Evolutionary conservation across 1,140 invertebrate species (phyloP), one percentile per base, ranked within the genome.

Genomic region (Aphis gossypii): DNA sequence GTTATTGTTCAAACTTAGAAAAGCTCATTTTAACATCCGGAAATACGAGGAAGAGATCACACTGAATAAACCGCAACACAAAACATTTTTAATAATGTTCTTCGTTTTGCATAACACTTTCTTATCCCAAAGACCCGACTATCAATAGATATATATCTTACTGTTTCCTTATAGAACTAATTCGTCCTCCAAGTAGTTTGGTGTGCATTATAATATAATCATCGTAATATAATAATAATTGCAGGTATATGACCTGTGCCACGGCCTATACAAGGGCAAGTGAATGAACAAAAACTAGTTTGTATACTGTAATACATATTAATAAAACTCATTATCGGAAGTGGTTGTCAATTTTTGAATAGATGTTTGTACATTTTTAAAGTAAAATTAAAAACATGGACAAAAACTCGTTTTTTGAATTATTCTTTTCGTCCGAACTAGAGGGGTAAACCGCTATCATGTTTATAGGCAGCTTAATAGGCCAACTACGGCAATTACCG

Each of bases 1-100:
- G 76, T 92, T 92, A 92, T 83, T 92, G 90, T 92, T 25, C 21
- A 14, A 51, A 92, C 60, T 92, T 83, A 35, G 21, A 3, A 48
- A 83, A 83, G 44, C n/a, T 83, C 46, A 51, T 92, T 91, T 92
- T 92, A 83, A 11, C 76, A 68, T 60, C 23, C 21, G 35, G 1
- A 54, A 41, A 44, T 90, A 5, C 54, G 8, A 30, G 14, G 9
- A 90, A 35, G 35, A 60, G 35, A 60, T 90, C 51, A 44, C 54
- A n/a, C 87, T 89, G 20, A 88, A 88, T 54, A 8, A 88, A 44
- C 60, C n/a, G 60, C 8, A 41, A 87, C 48, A 38, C 20, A 38
- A 89, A 8, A 89, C 5, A 25, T 56, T 56, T 89, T 25, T 89
- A 89, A 76, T n/a, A 76, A 89, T 89, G 48, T 38, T 54, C 9